Conservation (phyloP, 2,888 invertebrate genomes). For the Homarus gammarus region DNA sequence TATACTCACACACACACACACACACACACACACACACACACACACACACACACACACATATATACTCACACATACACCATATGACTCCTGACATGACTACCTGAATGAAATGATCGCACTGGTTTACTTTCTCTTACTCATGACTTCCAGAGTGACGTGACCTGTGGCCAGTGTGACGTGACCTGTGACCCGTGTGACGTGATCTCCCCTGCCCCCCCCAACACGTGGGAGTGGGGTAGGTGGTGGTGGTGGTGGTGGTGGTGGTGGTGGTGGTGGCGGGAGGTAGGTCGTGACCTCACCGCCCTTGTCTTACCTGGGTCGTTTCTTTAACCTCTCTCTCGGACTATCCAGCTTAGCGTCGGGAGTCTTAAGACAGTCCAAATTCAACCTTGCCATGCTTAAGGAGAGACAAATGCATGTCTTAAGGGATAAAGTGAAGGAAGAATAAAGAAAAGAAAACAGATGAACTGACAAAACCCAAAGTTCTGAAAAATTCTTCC, state of each 20-base stretch:
- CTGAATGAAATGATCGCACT: too few relatives aligned
- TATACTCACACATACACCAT: too few relatives aligned
- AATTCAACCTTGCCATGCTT: slow-evolving; percentile 72
- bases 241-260: neutral
- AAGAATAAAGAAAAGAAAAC: neutral
- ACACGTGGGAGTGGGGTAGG: neutral
- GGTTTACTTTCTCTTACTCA: too few relatives aligned
- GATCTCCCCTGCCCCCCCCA: neutral
- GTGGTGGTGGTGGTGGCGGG: neutral
- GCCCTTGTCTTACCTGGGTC: slow-evolving; percentile 66
- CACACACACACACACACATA: too few relatives aligned
- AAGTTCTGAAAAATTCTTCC: too few relatives aligned
- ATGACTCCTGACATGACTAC: too few relatives aligned
- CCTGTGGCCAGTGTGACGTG: too few relatives aligned
- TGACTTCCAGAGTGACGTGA: too few relatives aligned
- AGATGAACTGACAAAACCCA: neutral
- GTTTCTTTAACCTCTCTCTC: slow-evolving; percentile 71
- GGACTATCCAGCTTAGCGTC: slow-evolving; percentile 64
- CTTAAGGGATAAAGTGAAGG: neutral
- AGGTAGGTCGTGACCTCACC: neutral
- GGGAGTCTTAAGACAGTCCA: slow-evolving; percentile 73
- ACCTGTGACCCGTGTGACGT: too few relatives aligned
- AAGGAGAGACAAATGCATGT: slow-evolving; percentile 51
- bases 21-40: too few relatives aligned
- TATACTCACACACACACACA: too few relatives aligned